These are phyloP conservation scores for Ormyrus thymus DNA, from an alignment of 2,888 invertebrate species.

Conservation along the genomic window DNA sequence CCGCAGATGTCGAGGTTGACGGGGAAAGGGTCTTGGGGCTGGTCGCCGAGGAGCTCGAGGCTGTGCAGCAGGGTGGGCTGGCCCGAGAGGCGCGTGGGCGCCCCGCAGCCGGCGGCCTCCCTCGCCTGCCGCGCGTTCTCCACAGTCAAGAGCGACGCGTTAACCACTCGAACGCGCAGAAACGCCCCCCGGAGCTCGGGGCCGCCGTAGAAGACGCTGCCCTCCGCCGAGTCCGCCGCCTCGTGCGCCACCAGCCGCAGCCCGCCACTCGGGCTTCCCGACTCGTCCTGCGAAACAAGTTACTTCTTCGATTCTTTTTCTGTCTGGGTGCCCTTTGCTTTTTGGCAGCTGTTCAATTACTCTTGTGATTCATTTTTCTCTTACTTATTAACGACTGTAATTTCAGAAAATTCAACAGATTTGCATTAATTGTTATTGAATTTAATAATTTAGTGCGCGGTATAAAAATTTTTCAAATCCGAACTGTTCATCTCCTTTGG, in stretches of 20 bases:
- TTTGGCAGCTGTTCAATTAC: too few species aligned
- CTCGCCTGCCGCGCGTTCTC: constrained; percentile 45
- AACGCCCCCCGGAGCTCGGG: neutral
- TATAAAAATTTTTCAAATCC: too few species aligned
- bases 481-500: too few species aligned
- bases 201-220: constrained; percentile 60
- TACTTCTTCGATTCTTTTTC: neutral
- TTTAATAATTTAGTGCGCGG: too few species aligned
- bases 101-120: constrained; percentile 41
- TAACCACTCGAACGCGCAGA: neutral
- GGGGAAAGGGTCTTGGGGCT: too few species aligned
- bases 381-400: too few species aligned
- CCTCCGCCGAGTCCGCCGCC: constrained; percentile 55
- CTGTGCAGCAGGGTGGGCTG: constrained; percentile 1
- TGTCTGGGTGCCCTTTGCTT: too few species aligned
- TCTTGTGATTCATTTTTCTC: too few species aligned
- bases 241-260: constrained; percentile 36
- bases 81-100: neutral
- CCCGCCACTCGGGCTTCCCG: constrained; percentile 56
- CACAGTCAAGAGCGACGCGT: constrained; percentile 19
- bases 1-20: too few species aligned
- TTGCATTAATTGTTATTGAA: too few species aligned
- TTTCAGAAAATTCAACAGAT: too few species aligned
- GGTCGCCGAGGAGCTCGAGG: constrained; percentile 5
- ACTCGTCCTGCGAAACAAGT: constrained; percentile 11